Evolutionary conservation across 2,797 vertebrate genomes (phyloP), one percentile per base, ranked within the genome.

Genomic region (Gobio occitaniae): DNA sequence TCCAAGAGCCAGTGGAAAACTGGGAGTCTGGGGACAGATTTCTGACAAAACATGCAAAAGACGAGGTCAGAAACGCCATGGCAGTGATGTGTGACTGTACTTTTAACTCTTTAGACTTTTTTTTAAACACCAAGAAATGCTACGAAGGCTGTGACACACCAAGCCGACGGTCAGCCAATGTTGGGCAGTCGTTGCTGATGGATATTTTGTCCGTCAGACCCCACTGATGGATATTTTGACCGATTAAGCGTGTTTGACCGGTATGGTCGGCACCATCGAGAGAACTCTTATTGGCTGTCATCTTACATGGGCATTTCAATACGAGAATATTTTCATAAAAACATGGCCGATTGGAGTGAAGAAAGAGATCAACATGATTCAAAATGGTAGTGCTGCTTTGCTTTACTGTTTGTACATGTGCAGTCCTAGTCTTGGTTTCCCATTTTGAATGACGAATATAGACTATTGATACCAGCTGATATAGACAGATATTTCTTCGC

Each of bases 1-100:
- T 92, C 96, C 96, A 98, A 41, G 96, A 91, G 1, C 78, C 86
- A 0, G 96, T 97, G 50, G 94, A 93, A 89, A 96, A 96, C 80
- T 94, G 91, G 75, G 96, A 93, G 76, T 91, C 93, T 38, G 94
- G 92, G 56, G 94, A 94, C 6, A 96, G 91, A 36, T 96, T 94
- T 74, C 97, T 98, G 90, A 3, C 29, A 82, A n/a, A 38, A 41
- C 21, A 50, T 54, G 80, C 9, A 41, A 36, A 52, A 75, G 19
- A 75, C 1, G 4, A n/a, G 29, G 25, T 36, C 41, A 56, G 32
- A 25, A 36, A 63, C 13, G 61, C 4, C 29, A 44, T 19, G 21
- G 7, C 25, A 72, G 9, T 59, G 61, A 65, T 29, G 25, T 0
- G 59, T 7, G 25, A 16, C 6, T 15, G 61, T 6, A 32, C 6